A percentile compares a stretch with the other conserved stretches of the same genome.
Conservation (phyloP, 2,888 invertebrate species). For the Metalampra italica region DNA sequence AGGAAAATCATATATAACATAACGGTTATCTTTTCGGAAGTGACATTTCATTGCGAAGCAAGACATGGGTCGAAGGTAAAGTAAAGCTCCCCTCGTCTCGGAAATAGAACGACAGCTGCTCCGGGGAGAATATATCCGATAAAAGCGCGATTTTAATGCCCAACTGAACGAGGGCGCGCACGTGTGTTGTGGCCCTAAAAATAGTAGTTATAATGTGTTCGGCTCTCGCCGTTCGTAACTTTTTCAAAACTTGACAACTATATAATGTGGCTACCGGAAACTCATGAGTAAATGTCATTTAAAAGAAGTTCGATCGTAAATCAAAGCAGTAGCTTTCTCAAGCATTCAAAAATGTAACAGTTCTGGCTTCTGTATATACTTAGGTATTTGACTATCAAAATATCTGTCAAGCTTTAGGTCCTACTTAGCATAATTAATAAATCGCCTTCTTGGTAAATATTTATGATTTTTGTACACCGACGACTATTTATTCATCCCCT, state of each 20-base stretch:
- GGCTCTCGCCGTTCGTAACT: background rate
- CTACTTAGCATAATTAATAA: too few relatives aligned
- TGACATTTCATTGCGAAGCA: slow-evolving; percentile 21
- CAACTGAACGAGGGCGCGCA: slow-evolving; percentile 34
- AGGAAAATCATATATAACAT: background rate
- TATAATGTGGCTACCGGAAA: background rate
- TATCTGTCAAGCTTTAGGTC: too few relatives aligned
- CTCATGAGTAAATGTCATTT: too few relatives aligned
- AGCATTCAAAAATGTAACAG: too few relatives aligned
- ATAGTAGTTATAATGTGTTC: slow-evolving; percentile 19
- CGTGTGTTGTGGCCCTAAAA: slow-evolving; percentile 37
- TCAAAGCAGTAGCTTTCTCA: too few relatives aligned
- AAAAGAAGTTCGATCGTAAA: too few relatives aligned
- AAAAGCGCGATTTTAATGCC: slow-evolving; percentile 50
- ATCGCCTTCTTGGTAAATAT: too few relatives aligned
- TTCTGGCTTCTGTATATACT: too few relatives aligned
- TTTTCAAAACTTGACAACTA: background rate
- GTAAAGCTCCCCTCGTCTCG: slow-evolving; percentile 52
- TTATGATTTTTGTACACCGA: too few relatives aligned
- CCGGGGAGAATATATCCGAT: slow-evolving; percentile 52
- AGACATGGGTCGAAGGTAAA: slow-evolving; percentile 15
- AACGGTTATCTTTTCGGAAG: slow-evolving; percentile 8
- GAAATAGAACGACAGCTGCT: slow-evolving; percentile 73
- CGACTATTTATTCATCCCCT: too few relatives aligned
- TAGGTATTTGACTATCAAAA: too few relatives aligned